Evolutionary conservation across 2,113 vertebrate genomes (phyloP).

Genomic region (Proterorhinus semilunaris): DNA sequence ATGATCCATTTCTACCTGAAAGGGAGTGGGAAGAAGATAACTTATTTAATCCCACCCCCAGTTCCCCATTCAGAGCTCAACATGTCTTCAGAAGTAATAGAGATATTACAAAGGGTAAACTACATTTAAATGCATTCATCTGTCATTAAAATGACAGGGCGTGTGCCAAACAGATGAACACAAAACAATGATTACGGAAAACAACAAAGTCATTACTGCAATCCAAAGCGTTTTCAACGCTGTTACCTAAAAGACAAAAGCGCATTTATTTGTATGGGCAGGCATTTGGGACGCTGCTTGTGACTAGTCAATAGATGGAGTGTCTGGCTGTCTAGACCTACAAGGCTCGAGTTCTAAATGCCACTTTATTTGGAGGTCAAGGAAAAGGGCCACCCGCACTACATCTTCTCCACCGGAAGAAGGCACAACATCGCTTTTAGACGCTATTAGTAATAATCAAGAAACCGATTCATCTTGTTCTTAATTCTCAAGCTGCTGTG

Average conservation of each 20-base stretch:
- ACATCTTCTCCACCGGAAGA: conserved; percentile 17
- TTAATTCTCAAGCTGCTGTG: conserved; percentile 16
- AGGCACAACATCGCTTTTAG: no score
- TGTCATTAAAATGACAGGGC: conserved; percentile 10
- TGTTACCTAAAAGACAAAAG: neutral
- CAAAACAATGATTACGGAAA: conserved; percentile 29
- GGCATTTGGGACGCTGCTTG: conserved; percentile 44
- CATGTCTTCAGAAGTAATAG: conserved; percentile 21
- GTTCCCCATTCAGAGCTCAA: no score
- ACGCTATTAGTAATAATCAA: conserved; percentile 3
- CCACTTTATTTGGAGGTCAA: conserved; percentile 56
- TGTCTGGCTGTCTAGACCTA: conserved; percentile 61
- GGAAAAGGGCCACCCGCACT: conserved; percentile 45
- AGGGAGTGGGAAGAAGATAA: no score
- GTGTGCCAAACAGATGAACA: neutral
- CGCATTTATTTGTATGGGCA: conserved; percentile 1
- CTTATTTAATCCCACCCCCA: no score
- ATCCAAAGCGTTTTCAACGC: conserved; percentile 2
- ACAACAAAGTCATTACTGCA: conserved; percentile 6
- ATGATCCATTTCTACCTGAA: no score
- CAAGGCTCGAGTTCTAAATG: conserved; percentile 56
- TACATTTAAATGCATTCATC: conserved; percentile 32
- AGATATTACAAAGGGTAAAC: conserved; percentile 23
- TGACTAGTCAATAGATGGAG: conserved; percentile 68
- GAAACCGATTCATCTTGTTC: conserved; percentile 26